phyloP scores from a whole-genome alignment of 2,113 vertebrate species.

The Benitochromis conjunctus region DNA sequence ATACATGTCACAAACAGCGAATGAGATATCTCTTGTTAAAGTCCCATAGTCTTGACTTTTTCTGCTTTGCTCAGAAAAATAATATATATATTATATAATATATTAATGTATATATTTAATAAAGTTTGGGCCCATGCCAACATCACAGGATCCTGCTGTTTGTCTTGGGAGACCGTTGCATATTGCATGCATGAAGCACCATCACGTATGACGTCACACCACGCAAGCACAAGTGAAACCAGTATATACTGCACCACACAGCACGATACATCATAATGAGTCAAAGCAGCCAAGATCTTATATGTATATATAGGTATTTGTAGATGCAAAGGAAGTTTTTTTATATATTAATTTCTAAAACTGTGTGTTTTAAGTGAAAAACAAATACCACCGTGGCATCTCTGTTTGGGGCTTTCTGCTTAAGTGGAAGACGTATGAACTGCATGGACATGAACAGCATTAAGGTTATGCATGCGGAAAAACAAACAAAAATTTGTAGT shows the following conservation, averaged over 20 bases:
- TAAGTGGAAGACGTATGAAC: fast-evolving
- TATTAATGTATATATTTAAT: neutral
- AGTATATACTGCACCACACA: neutral
- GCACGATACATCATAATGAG: neutral
- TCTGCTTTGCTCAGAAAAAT: neutral
- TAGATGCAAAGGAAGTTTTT: neutral
- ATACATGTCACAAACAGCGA: neutral
- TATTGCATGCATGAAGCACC: neutral
- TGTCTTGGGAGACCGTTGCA: neutral
- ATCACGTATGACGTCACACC: neutral
- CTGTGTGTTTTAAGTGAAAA: too few species aligned
- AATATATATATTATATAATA: neutral
- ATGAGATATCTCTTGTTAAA: neutral
- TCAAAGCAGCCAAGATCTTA: neutral
- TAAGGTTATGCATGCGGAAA: neutral
- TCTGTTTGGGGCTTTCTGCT: neutral
- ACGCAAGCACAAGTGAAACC: neutral
- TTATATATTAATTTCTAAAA: neutral
- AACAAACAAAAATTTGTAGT: neutral
- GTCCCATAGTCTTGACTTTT: neutral
- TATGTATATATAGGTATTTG: neutral
- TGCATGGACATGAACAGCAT: neutral
- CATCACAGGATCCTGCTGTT: neutral
- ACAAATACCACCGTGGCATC: too few species aligned
- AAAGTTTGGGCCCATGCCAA: too few species aligned